Evolutionary conservation across 37 sponge, comb jelly and placozoan species (phyloP).

Genomic region (Tethya wilhelma): DNA sequence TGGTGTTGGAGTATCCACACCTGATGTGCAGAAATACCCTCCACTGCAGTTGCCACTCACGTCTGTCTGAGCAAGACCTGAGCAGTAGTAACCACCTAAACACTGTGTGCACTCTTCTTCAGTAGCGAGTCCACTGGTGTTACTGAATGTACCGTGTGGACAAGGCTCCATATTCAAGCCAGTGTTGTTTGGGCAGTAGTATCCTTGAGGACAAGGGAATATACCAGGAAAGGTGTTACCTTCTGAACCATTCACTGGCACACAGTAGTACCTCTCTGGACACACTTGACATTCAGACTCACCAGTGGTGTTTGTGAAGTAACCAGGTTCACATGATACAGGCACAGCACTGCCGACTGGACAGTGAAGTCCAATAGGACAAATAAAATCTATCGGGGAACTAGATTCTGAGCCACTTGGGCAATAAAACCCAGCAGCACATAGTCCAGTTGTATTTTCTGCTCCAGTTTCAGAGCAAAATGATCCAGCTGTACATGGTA

Average conservation of each 20-base stretch:
- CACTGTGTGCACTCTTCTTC: not conserved
- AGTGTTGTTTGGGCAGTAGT: not conserved
- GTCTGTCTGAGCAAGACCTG: not conserved
- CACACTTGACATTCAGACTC: not conserved
- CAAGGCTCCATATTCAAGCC: not conserved
- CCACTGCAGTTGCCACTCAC: not conserved
- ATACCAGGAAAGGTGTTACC: not conserved
- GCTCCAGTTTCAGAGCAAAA: not conserved
- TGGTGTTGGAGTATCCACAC: not conserved
- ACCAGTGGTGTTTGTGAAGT: not conserved
- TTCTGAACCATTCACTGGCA: not conserved
- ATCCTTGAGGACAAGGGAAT: not conserved
- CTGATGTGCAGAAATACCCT: constrained; percentile 1
- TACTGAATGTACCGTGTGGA: not conserved
- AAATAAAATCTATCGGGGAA: not conserved
- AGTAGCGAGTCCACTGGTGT: not conserved
- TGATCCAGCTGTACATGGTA: not conserved
- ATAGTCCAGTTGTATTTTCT: not conserved
- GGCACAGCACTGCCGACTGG: not conserved
- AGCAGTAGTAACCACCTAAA: not conserved
- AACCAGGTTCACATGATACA: too few species aligned
- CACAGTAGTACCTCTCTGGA: not conserved
- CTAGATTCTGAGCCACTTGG: not conserved
- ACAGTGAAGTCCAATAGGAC: not conserved
- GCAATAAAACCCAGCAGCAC: not conserved